Evolutionary conservation across 2,888 invertebrate genomes (phyloP).

Genomic region (Hyppa rectilinea): DNA sequence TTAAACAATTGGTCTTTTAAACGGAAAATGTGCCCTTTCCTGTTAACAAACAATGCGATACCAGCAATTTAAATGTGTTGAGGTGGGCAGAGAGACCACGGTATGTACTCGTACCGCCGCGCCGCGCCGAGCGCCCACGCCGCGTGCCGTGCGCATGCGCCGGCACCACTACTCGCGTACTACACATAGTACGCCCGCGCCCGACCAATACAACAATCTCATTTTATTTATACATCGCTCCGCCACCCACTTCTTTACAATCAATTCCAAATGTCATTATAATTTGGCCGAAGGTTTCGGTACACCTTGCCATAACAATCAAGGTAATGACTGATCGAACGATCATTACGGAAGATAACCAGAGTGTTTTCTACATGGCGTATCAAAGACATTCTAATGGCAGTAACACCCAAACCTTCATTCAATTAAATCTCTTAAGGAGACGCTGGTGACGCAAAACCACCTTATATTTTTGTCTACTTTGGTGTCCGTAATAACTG

Average conservation of each 20-base stretch:
- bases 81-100: constrained; percentile 18
- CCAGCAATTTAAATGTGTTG: constrained; percentile 30
- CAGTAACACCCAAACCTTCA: constrained; percentile 44
- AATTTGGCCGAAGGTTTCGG: constrained; percentile 40
- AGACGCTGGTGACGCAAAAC: constrained; percentile 28
- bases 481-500: constrained; percentile 24
- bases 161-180: constrained; percentile 32
- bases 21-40: constrained; percentile 46
- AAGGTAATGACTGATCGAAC: constrained; percentile 24
- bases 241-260: constrained; percentile 56
- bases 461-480: constrained; percentile 11
- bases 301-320: constrained; percentile 46
- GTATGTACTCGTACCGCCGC: background rate
- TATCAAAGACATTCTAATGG: constrained; percentile 25
- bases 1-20: constrained; percentile 30
- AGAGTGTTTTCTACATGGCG: background rate
- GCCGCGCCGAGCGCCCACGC: constrained; percentile 34
- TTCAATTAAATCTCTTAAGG: constrained; percentile 38
- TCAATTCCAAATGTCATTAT: constrained; percentile 45
- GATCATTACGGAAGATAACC: constrained; percentile 30
- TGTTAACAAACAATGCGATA: constrained; percentile 45
- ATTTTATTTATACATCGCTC: constrained; percentile 47
- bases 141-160: constrained; percentile 38
- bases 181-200: constrained; percentile 50
- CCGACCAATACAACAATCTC: constrained; percentile 46